Percentiles rank a stretch among this genome's conserved stretches.
These are phyloP conservation scores for Euzophera pinguis DNA, from an alignment of 2,888 invertebrate genomes.

Conservation along the genomic window DNA sequence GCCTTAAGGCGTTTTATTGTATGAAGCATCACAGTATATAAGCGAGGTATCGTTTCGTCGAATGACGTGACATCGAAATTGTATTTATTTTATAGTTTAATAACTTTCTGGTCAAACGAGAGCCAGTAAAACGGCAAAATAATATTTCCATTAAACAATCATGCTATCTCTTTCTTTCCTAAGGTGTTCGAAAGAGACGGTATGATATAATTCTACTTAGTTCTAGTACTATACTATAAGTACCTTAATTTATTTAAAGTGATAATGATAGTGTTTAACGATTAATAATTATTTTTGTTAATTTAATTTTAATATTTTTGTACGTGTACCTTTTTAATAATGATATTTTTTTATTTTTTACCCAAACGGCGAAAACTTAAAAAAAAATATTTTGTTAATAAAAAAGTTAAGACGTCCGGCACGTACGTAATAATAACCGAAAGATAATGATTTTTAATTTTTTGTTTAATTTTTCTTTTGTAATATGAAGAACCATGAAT, in stretches of 20 bases:
- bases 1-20: neutral
- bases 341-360: constrained; percentile 15
- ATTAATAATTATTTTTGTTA: constrained; percentile 26
- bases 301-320: constrained; percentile 25
- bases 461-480: no score
- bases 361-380: constrained; percentile 15
- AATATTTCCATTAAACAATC: neutral
- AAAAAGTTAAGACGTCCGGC: neutral
- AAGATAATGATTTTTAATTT: neutral
- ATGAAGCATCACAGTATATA: neutral
- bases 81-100: neutral
- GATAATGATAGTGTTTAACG: constrained; percentile 26
- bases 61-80: no score
- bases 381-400: constrained; percentile 8
- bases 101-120: neutral
- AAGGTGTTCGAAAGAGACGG: neutral
- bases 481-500: no score
- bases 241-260: constrained; percentile 24
- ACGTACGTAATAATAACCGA: neutral
- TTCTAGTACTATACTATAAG: constrained; percentile 12
- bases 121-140: neutral
- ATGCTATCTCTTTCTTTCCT: constrained; percentile 3
- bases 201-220: neutral
- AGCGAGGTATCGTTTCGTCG: neutral
- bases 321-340: constrained; percentile 19